A percentile compares a stretch with the other conserved stretches of the same genome.
Conservation (phyloP, 2,888 invertebrate genomes). For the Catocala fraxini region DNA sequence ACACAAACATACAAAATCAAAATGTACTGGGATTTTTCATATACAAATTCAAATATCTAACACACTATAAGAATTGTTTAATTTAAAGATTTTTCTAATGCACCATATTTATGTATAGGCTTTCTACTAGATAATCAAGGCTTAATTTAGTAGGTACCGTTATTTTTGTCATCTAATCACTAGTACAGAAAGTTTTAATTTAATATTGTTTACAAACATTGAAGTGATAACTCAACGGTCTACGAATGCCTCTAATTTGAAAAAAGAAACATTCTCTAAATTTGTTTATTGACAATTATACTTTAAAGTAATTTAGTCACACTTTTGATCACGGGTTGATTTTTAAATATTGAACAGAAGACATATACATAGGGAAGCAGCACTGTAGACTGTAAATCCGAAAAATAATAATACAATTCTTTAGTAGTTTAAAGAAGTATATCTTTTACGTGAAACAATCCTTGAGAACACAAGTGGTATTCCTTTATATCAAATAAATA, state of each 20-base stretch:
- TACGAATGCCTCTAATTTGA: conserved; percentile 38
- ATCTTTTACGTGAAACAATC: conserved; percentile 48
- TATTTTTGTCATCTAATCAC: conserved; percentile 55
- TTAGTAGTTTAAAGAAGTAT: conserved; percentile 39
- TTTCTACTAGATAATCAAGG: conserved; percentile 73
- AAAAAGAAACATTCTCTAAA: conserved; percentile 18
- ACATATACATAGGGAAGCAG: conserved; percentile 25
- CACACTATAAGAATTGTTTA: conserved; percentile 40
- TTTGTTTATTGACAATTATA: conserved; percentile 20
- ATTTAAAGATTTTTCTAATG: conserved; percentile 59
- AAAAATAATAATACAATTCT: conserved; percentile 25
- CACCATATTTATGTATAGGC: conserved; percentile 72
- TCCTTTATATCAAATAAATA: conserved; percentile 44
- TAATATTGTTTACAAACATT: conserved; percentile 21
- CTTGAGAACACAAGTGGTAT: conserved; percentile 51
- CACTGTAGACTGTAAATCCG: conserved; percentile 34
- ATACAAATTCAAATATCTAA: conserved; percentile 50
- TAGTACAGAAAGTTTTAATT: conserved; percentile 50
- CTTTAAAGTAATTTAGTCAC: conserved; percentile 26
- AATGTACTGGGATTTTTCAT: conserved; percentile 54
- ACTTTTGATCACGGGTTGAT: conserved; percentile 5
- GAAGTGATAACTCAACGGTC: conserved; percentile 37
- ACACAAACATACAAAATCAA: conserved; percentile 47
- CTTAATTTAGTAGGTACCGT: conserved; percentile 80
- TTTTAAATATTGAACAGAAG: conserved; percentile 14